A percentile compares a stretch with the other conserved stretches of the same genome.
Conservation (phyloP, 2,888 invertebrate genomes). For the Dolichomitus sp. region DNA sequence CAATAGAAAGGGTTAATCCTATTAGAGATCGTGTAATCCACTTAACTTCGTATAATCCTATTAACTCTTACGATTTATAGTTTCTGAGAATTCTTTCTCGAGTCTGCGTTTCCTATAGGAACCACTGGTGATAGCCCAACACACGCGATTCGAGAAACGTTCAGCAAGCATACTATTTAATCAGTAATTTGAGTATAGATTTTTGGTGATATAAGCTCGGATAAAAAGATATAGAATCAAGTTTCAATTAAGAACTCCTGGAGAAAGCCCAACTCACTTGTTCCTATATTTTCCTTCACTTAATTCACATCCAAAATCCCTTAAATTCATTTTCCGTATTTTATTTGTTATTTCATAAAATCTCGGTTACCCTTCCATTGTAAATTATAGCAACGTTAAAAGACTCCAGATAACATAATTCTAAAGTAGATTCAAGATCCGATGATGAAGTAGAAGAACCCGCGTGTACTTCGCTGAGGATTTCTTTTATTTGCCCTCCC, state of each 20-base stretch:
- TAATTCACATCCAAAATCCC: not conserved
- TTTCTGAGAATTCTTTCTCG: not conserved
- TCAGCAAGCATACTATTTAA: too few relatives aligned
- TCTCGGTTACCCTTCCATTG: too few relatives aligned
- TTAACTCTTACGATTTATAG: too few relatives aligned
- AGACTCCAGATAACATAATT: not conserved
- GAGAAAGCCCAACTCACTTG: not conserved
- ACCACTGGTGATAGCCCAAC: too few relatives aligned
- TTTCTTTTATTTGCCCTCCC: not conserved
- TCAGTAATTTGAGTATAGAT: not conserved
- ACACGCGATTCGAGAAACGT: too few relatives aligned
- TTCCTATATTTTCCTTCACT: not conserved
- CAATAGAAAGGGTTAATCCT: too few relatives aligned
- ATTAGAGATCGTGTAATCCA: too few relatives aligned
- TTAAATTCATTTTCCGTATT: not conserved
- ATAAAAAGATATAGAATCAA: not conserved
- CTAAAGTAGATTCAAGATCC: not conserved
- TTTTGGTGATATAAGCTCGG: not conserved
- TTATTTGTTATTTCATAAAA: not conserved
- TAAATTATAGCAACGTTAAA: not conserved
- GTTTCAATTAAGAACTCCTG: not conserved
- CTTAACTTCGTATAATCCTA: too few relatives aligned
- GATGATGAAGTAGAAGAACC: not conserved
- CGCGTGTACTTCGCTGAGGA: not conserved
- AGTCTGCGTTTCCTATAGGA: not conserved